Percentiles rank a stretch among this genome's conserved stretches.
phyloP scores from a whole-genome alignment of 2,888 invertebrate species.

The Tryphoninae sp. region DNA sequence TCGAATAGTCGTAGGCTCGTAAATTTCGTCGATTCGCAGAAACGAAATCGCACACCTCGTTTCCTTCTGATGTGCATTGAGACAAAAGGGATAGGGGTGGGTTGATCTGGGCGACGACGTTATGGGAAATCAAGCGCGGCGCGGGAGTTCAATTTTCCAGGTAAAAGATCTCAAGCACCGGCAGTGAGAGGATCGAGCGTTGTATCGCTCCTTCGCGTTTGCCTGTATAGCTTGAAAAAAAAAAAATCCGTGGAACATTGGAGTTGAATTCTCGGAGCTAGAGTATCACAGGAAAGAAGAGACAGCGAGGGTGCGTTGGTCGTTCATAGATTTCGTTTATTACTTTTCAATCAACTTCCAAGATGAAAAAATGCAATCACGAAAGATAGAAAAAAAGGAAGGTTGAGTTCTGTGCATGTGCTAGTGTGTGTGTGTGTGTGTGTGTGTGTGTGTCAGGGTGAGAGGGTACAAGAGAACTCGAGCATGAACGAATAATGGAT shows the following conservation, averaged over 20 bases:
- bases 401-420: too few species aligned
- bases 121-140: constrained; percentile 65
- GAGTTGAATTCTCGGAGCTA: constrained; percentile 6
- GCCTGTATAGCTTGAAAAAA: constrained; percentile 16
- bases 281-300: constrained; percentile 4
- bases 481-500: constrained; percentile 39
- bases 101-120: constrained; percentile 41
- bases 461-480: constrained; percentile 19
- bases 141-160: constrained; percentile 63
- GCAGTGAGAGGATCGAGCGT: constrained; percentile 38
- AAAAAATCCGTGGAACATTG: constrained; percentile 44
- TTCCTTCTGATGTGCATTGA: constrained; percentile 25
- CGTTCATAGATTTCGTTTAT: constrained; percentile 64
- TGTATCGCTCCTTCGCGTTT: constrained; percentile 42
- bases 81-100: background rate
- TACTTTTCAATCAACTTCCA: constrained; percentile 65
- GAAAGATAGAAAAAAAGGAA: background rate
- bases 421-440: too few species aligned
- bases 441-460: too few species aligned
- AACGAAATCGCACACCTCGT: constrained; percentile 61
- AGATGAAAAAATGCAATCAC: constrained; percentile 36
- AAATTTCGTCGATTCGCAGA: constrained; percentile 62
- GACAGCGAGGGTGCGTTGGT: constrained; percentile 22
- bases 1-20: constrained; percentile 49
- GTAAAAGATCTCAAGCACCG: constrained; percentile 52